Evolutionary conservation across 2,113 vertebrate genomes (phyloP).

Genomic region (Rhineura floridana): DNA sequence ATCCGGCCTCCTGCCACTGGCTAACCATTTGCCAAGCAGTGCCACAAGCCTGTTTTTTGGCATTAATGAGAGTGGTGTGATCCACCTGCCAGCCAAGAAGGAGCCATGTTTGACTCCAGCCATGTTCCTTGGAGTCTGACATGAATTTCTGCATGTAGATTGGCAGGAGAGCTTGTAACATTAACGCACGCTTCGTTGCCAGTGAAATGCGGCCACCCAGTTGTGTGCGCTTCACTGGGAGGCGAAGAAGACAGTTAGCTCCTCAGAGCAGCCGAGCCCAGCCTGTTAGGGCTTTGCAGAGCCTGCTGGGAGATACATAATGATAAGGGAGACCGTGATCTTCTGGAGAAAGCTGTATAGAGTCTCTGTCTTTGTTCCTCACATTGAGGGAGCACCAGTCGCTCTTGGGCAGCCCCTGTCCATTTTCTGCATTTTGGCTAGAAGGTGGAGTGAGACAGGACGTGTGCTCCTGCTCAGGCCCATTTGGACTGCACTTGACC

Average conservation of each 20-base stretch:
- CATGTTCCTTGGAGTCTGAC: too few relatives aligned
- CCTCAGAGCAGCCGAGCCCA: constrained; percentile 1
- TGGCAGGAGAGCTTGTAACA: constrained; percentile 1
- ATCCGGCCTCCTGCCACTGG: too few relatives aligned
- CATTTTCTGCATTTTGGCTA: constrained; percentile 1
- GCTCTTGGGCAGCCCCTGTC: neutral
- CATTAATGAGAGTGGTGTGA: too few relatives aligned
- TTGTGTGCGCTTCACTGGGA: neutral
- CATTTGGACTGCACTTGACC: neutral
- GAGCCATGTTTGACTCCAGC: neutral
- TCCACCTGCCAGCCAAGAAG: too few relatives aligned
- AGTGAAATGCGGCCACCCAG: neutral
- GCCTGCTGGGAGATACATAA: constrained; percentile 11
- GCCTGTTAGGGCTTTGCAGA: neutral
- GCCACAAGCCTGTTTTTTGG: too few relatives aligned
- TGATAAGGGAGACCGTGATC: constrained; percentile 37
- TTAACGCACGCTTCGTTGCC: neutral
- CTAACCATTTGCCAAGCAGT: too few relatives aligned
- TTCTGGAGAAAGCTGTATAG: neutral
- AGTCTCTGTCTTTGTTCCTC: neutral
- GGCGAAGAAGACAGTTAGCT: constrained; percentile 12
- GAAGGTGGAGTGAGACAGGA: neutral
- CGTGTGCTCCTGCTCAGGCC: neutral
- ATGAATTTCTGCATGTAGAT: neutral
- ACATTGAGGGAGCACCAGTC: neutral